Base-by-base conservation (phyloP, 1,140 invertebrate genomes). In the Geopemphigus sp. region DNA sequence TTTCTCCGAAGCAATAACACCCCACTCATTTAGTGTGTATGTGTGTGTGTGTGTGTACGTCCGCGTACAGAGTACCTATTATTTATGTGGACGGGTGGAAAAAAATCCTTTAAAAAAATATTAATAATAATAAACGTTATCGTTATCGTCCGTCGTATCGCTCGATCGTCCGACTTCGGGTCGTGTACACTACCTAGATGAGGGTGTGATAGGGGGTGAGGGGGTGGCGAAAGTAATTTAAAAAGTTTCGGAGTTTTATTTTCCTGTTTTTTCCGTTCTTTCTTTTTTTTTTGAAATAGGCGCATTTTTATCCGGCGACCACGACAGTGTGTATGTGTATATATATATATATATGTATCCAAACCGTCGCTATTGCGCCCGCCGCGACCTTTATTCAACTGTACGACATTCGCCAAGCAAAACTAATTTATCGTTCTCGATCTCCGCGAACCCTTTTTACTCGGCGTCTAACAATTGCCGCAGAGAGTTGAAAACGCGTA, bases 361-460 rank as follows among this genome's bases (percentile, higher is more conserved):
- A 50, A 50, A 22, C 24, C 15, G 15, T 70, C 15, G 64, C n/a
- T 54, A 12, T 22, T 24, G 22, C 66, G 66, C 12, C 1, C n/a
- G n/a, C 14, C 22, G 22, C 45, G 45, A 68, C 66, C 66, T 68
- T 68, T 68, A 68, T 68, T 68, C 66, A 68, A 73, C 70, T 56
- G 24, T 56, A 29, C 29, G 26, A 57, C 47, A 73, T 56, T 73
- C 56, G 1, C 70, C 53, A n/a, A 73, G 70, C 70, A 73, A 73
- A 73, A 73, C 53, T 73, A 56, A 56, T 73, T 73, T 73, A 73
- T 73, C 53, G 70, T 57, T 8, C 29, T 73, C 26, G 17, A 56
- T 73, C 47, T 50, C 54, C 54, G 14, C 32, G 54, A 32, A 73
- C 53, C 50, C 47, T 56, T 54, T 54, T 56, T 19, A 73, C 70